A percentile compares a stretch with the other conserved stretches of the same genome.
Conservation (phyloP, 2,113 vertebrate genomes). For the Eretmochelys imbricata region DNA sequence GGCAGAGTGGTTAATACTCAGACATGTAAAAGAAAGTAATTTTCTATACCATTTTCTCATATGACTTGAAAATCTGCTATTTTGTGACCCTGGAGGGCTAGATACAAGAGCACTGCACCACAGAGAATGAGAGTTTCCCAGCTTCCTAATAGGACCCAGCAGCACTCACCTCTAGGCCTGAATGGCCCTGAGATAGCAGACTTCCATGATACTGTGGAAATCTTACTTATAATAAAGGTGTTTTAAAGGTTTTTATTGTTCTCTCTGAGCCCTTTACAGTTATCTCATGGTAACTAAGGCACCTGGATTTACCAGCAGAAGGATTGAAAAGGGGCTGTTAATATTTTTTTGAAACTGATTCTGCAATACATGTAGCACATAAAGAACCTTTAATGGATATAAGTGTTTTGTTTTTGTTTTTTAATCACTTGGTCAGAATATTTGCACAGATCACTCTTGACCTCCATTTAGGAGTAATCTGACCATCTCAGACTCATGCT, state of each 20-base stretch:
- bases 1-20: background rate
- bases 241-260: background rate
- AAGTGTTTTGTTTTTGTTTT: background rate
- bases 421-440: background rate
- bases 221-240: background rate
- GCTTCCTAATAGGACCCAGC: background rate
- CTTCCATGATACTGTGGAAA: background rate
- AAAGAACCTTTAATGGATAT: background rate
- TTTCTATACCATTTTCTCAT: background rate
- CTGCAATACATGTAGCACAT: background rate
- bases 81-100: background rate
- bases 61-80: background rate
- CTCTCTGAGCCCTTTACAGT: background rate
- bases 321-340: background rate
- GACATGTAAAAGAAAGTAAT: background rate
- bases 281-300: background rate
- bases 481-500: background rate
- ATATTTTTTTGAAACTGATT: background rate
- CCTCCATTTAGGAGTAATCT: background rate
- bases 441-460: background rate
- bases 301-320: background rate
- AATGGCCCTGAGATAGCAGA: background rate
- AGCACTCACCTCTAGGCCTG: background rate
- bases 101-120: background rate
- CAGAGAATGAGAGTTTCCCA: background rate